Evolutionary conservation across 30 jellyfish, hydroid and myxozoan genomes (phyloP), one percentile per base, ranked within the genome.

Genomic region (Cassiopea andromeda): DNA sequence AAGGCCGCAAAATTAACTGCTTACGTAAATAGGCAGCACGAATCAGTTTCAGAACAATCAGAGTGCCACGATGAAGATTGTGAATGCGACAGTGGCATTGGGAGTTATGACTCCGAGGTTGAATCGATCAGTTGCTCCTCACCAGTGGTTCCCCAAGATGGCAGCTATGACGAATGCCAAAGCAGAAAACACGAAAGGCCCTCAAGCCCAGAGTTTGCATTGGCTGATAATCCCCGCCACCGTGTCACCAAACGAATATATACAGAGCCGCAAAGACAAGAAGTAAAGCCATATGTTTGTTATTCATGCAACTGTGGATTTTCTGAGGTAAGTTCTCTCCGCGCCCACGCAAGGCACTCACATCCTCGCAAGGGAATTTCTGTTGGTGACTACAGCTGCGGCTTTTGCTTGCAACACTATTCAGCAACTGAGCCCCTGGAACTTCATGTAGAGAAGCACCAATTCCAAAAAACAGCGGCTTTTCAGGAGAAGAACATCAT

Each of bases 311-410:
- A 92, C 90, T 88, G 98, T 60, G 99, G 99, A 8, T 96, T 96
- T 75, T 97, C 90, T 0, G 97, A 85, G 61, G 84, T 89, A 61
- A 67, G 84, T 83, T 96, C 99, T 18, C 90, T 96, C 60, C 89
- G 92, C 15, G 98, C 99, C n/a, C 99, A 96, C 78, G 97, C 80
- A 68, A 97, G 99, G 14, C 98, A 96, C 81, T 96, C 99, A 9
- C 99, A 96, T 74, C 97, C 98, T 1, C 88, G 94, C 60, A 96
- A 89, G 81, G 96, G 97, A 58, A 96, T 96, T 64, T 44, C 46
- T 47, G 54, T 58, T 59, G 98, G 94, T 2, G 85, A 68, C 44
- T 96, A 17, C 87, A 81, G 91, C 49, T 96, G 99, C 66, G 99
- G 96, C 5, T 75, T 82, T 77, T 96, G 99, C 83, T 86, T 84